Evolutionary conservation across 1,140 invertebrate species (phyloP), one percentile per base, ranked within the genome.

Genomic region (Drosophila paulistorum): DNA sequence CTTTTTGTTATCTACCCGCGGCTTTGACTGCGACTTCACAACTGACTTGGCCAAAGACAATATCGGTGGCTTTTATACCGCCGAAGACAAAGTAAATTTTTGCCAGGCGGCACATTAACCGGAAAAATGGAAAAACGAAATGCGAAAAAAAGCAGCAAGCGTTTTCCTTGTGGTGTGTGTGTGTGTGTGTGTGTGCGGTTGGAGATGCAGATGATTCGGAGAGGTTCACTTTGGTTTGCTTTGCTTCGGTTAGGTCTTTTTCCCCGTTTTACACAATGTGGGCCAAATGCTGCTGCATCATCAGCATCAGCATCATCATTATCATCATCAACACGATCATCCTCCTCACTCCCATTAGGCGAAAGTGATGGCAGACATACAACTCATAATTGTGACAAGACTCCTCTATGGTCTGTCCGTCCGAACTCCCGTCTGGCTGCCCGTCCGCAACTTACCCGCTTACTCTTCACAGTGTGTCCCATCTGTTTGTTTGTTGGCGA

Each of bases 1-100:
- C 30, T 26, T 54, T 74, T 55, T 41, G 48, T 59, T 37, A 37
- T 59, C 41, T 51, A 68, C 74, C 60, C 45, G 45, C 45, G 45
- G 17, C 45, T 51, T 51, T 51, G 17, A 48, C 60, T 67, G 78
- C 79, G 73, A 83, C 66, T 83, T 55, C 69, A 83, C 83, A 76
- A 87, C 82, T 86, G 82, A 87, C 79, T 79, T 83, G 67, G 73
- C 70, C 72, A 83, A 58, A 58, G 65, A 48, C 75, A 72, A 66
- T 76, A 37, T 63, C 35, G 70, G 20, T 13, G 41, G 69, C 73
- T 89, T 87, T 74, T 87, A 87, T 87, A 87, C 65, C 10, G 59
- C 30, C 42, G 39, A 10, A 26, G 37, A 54, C 48, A 26, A 13
- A 35, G 35, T 54, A 17, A 26, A 20, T 39, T 11, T 26, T 30